These are phyloP conservation scores for Coreius guichenoti DNA, from an alignment of 2,797 vertebrate species.

Conservation along the genomic window DNA sequence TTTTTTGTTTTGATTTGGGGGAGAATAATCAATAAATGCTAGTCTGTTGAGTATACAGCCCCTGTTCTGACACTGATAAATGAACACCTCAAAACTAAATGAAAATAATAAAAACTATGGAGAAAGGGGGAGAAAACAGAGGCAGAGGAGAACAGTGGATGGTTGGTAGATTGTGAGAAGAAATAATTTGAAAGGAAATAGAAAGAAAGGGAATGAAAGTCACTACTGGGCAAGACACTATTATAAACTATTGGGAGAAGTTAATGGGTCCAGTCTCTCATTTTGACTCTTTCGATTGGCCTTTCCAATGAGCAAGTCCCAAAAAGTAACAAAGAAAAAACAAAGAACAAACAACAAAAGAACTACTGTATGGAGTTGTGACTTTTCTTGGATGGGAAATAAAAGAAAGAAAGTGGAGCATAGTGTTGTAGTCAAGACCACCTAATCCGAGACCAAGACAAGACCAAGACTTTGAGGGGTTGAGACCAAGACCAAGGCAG, in stretches of 20 bases:
- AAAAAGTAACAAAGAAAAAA: slow-evolving; percentile 55
- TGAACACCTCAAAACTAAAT: slow-evolving; percentile 57
- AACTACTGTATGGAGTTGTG: background rate
- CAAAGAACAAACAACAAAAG: slow-evolving; percentile 18
- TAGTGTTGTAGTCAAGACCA: no score
- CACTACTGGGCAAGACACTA: slow-evolving; percentile 21
- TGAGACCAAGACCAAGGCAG: no score
- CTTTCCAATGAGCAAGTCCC: slow-evolving; percentile 18
- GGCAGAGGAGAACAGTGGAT: background rate
- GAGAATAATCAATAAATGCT: slow-evolving; percentile 66
- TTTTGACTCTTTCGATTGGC: slow-evolving; percentile 32
- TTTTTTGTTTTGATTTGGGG: slow-evolving; percentile 53
- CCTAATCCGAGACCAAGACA: no score
- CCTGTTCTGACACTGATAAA: slow-evolving; percentile 74
- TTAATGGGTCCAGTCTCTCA: slow-evolving; percentile 36
- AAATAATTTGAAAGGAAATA: slow-evolving; percentile 28
- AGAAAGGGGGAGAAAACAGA: slow-evolving; percentile 7
- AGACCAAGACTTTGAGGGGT: no score
- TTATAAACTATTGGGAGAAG: slow-evolving; percentile 32
- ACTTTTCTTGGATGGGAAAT: background rate
- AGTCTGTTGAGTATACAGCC: slow-evolving; percentile 70
- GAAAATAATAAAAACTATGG: slow-evolving; percentile 15
- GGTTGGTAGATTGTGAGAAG: slow-evolving; percentile 11
- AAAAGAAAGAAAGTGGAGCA: background rate
- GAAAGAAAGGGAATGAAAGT: slow-evolving; percentile 35